Evolutionary conservation across 1,140 invertebrate species (phyloP).

Genomic region (Amyelois transitella): DNA sequence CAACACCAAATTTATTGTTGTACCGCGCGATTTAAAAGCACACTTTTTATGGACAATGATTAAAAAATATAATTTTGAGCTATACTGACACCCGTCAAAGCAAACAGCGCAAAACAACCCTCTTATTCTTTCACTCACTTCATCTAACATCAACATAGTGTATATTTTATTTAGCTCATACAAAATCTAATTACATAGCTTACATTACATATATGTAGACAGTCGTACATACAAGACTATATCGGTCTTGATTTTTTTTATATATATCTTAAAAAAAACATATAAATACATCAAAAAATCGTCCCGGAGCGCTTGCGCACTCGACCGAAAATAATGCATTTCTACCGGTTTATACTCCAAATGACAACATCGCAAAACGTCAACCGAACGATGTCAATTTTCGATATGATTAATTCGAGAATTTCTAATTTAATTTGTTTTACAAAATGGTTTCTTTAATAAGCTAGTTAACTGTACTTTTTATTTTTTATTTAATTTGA

Average conservation of each 20-base stretch:
- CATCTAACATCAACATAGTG: conserved; percentile 31
- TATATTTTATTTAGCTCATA: conserved; percentile 60
- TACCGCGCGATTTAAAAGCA: too few relatives aligned
- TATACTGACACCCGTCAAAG: too few relatives aligned
- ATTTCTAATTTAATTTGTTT: too few relatives aligned
- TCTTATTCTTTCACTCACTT: conserved; percentile 2
- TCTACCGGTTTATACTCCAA: background rate
- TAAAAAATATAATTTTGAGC: too few relatives aligned
- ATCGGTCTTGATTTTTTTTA: conserved; percentile 15
- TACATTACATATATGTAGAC: conserved; percentile 39
- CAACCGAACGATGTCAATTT: background rate
- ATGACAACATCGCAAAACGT: background rate
- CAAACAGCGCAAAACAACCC: conserved; percentile 9
- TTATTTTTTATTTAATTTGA: too few relatives aligned
- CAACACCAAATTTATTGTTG: too few relatives aligned
- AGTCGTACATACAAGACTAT: conserved; percentile 23
- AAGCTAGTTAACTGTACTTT: too few relatives aligned
- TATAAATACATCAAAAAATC: conserved; percentile 48
- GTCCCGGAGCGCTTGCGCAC: conserved; percentile 24
- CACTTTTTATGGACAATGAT: too few relatives aligned
- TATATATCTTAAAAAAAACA: conserved; percentile 23
- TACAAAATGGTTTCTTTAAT: too few relatives aligned
- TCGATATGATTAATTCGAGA: background rate
- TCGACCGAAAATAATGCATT: background rate
- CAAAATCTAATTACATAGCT: conserved; percentile 61